Base-by-base conservation (phyloP, 2,888 invertebrate genomes). In the Ditula angustiorana region DNA sequence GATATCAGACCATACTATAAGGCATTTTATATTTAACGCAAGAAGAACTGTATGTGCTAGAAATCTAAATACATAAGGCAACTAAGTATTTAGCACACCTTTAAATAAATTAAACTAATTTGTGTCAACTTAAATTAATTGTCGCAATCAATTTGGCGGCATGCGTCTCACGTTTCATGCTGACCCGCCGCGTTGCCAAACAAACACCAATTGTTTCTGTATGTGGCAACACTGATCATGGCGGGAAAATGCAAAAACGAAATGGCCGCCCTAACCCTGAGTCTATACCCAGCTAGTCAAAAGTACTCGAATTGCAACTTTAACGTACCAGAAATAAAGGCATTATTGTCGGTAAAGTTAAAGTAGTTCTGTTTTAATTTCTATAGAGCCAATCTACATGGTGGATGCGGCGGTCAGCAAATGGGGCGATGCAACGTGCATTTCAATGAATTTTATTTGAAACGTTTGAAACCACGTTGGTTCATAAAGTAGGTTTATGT, bases 131-230 rank as follows among this genome's bases (percentile, higher is more conserved):
- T 57, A 30, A 46, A 61, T 62, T 52, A 52, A 64, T 33, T 55
- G 41, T 60, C 16, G 56, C 50, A 59, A 67, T 37, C 47, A 33
- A 52, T 56, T 24, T 57, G 8, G 33, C 33, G n/a, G 47, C 50
- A 69, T 63, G 71, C 55, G 52, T 67, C 74, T 79, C 84, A 84
- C 83, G 83, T 76, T 53, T 60, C 37, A 47, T 13, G 71, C 70
- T 76, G 78, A 75, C 76, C 80, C 71, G 52, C 60, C 68, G 52
- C 58, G 69, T 80, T 82, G 75, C 80, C 69, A 77, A 78, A 83
- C 67, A 69, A 70, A 71, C 66, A 58, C 61, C 78, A 71, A 82
- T 82, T 80, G 80, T 80, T 75, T 77, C 69, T 66, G 57, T 70
- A 68, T 77, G 76, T 73, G 68, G 77, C 75, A 82, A 70, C 67